phyloP scores from a whole-genome alignment of 2,113 vertebrate species.

The Panthera leo region DNA sequence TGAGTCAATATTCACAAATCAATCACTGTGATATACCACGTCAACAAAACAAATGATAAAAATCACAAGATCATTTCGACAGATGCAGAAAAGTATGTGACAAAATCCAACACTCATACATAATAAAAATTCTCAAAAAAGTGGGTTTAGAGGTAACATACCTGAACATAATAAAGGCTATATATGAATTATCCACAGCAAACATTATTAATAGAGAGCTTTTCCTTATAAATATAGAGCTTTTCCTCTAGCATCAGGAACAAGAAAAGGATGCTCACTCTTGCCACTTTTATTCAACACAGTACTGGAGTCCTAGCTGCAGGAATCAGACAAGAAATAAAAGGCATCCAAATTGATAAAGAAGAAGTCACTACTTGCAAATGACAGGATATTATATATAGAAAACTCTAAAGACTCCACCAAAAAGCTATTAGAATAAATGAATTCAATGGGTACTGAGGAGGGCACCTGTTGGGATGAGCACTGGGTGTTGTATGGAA shows the following conservation, averaged over 20 bases:
- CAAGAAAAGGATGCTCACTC: neutral
- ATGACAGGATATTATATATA: neutral
- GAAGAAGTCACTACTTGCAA: neutral
- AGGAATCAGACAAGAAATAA: neutral
- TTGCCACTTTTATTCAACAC: neutral
- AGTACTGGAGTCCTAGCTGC: neutral
- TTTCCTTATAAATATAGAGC: neutral
- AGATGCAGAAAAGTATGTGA: neutral
- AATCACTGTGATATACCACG: neutral
- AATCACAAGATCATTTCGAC: neutral
- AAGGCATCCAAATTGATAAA: neutral
- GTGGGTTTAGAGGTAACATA: neutral
- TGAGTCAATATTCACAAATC: neutral
- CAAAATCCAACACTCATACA: neutral
- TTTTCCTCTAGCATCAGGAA: neutral
- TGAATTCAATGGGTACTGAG: neutral
- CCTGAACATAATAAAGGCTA: neutral
- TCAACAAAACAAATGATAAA: neutral
- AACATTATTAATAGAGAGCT: neutral
- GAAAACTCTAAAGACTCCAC: neutral
- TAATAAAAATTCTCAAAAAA: neutral
- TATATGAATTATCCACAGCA: neutral
- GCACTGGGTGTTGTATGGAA: no score
- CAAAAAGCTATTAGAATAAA: neutral
- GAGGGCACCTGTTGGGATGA: no score